Conservation (phyloP, 2,888 invertebrate species). For the Tricholauxania praeusta region DNA sequence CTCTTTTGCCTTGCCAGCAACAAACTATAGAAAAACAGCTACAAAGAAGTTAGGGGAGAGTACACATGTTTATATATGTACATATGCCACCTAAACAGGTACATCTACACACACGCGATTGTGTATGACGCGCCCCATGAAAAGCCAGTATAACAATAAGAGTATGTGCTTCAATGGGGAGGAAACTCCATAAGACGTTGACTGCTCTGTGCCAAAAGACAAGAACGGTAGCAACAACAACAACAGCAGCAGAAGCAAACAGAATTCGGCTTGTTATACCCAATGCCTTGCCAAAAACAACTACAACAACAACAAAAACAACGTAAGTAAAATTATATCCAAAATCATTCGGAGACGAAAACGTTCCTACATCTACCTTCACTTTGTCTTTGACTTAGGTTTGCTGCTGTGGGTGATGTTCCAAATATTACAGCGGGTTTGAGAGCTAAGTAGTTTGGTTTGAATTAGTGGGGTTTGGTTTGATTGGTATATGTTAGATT, state of each 20-base stretch:
- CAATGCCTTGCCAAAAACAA: neutral
- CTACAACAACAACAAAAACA: neutral
- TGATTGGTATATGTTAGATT: constrained; percentile 43
- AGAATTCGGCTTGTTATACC: too few relatives aligned
- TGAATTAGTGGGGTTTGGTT: constrained; percentile 51
- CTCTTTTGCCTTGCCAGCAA: constrained; percentile 40
- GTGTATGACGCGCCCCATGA: constrained; percentile 14
- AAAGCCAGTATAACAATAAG: neutral
- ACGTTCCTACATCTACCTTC: constrained; percentile 12
- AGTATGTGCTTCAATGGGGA: neutral
- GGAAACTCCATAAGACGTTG: too few relatives aligned
- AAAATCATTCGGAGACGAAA: constrained; percentile 31
- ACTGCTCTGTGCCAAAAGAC: too few relatives aligned
- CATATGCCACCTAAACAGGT: too few relatives aligned
- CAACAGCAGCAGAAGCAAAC: too few relatives aligned
- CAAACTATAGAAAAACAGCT: constrained; percentile 7
- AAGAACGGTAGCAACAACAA: too few relatives aligned
- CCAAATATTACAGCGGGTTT: too few relatives aligned
- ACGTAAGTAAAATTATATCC: constrained; percentile 12
- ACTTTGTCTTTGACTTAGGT: constrained; percentile 22
- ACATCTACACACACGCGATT: neutral
- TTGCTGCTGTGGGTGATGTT: too few relatives aligned
- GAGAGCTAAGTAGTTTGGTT: constrained; percentile 18
- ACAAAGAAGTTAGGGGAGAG: constrained; percentile 18
- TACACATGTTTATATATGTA: too few relatives aligned